phyloP scores from a whole-genome alignment of 2,797 vertebrate genomes.

The Poeciliopsis paucimaculata region DNA sequence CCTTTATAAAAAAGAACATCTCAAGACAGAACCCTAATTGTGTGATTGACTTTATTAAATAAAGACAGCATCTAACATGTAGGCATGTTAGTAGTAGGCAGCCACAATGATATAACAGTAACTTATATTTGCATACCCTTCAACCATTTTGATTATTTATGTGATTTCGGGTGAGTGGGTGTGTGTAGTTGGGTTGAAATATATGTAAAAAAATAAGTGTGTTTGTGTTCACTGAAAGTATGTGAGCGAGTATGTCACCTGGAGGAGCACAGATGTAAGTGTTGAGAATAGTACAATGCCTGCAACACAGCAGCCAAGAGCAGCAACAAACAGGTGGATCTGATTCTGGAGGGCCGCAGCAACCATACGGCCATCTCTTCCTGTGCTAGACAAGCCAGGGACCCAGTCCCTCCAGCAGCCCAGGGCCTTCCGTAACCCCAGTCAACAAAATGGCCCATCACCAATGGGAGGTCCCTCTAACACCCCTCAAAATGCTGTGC shows the following conservation, averaged over 20 bases:
- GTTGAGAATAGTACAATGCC: neutral
- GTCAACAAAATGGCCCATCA: neutral
- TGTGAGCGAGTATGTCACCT: neutral
- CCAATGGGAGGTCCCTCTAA: neutral
- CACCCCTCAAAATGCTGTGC: neutral
- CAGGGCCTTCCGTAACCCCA: neutral
- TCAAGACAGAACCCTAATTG: neutral
- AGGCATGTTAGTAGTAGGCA: too few relatives aligned
- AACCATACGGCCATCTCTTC: neutral
- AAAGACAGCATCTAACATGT: neutral
- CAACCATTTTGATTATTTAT: neutral
- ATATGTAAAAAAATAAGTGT: neutral
- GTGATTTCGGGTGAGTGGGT: neutral
- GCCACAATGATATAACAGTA: neutral
- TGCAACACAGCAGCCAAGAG: neutral
- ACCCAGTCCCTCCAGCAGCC: neutral
- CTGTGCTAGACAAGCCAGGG: neutral
- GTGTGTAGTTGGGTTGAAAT: neutral
- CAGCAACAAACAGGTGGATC: neutral
- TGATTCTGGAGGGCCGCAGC: neutral
- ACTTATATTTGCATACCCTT: neutral
- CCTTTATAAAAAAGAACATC: neutral
- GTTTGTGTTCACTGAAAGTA: neutral
- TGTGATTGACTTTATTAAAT: neutral
- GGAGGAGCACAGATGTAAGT: neutral